These are phyloP conservation scores for Zoroaster sp. DNA, from an alignment of 53 echinoderm and acorn worm genomes.

Conservation along the genomic window DNA sequence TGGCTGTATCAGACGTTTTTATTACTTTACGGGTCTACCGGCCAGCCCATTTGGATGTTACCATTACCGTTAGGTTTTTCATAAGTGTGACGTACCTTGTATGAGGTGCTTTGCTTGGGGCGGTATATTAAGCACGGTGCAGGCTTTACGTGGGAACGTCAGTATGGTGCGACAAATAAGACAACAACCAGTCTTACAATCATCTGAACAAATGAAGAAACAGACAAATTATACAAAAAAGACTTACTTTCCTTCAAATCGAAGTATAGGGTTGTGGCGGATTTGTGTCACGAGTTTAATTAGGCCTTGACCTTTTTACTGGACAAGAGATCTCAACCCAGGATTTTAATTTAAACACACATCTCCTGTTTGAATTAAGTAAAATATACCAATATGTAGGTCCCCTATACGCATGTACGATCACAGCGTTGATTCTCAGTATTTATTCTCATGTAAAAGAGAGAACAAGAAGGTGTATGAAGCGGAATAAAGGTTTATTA, in stretches of 20 bases:
- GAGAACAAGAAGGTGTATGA: too few relatives aligned
- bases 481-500: too few relatives aligned
- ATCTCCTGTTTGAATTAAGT: neutral
- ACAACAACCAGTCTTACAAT: neutral
- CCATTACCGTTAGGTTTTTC: neutral
- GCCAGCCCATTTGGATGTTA: neutral
- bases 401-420: too few relatives aligned
- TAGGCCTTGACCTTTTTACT: neutral
- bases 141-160: neutral
- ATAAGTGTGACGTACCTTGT: neutral
- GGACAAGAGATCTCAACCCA: neutral
- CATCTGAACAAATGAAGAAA: neutral
- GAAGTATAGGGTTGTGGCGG: neutral
- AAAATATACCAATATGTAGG: too few relatives aligned
- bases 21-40: conserved; percentile 5
- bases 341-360: neutral
- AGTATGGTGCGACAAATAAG: neutral
- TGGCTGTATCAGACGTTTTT: neutral
- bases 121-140: neutral
- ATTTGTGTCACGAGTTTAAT: neutral
- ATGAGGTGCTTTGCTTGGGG: neutral
- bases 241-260: neutral
- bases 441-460: too few relatives aligned
- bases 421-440: too few relatives aligned
- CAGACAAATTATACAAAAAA: neutral